phyloP scores from a whole-genome alignment of 2,888 invertebrate genomes.

The Apocheima hispidaria region DNA sequence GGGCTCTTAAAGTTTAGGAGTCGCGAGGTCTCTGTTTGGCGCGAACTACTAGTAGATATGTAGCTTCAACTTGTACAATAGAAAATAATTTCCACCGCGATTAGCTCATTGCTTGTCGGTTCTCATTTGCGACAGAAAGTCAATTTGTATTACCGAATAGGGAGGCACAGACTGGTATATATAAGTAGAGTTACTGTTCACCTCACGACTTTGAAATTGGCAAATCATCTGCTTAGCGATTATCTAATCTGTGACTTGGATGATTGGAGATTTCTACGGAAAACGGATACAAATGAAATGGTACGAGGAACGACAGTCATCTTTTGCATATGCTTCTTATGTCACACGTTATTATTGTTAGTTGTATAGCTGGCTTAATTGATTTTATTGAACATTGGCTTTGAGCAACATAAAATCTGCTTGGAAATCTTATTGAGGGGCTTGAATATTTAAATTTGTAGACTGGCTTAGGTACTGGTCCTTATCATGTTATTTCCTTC shows the following conservation, averaged over 20 bases:
- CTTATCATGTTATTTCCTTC: no score
- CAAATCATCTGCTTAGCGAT: constrained; percentile 26
- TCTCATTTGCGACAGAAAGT: constrained; percentile 7
- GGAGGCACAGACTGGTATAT: constrained; percentile 25
- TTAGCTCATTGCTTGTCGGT: neutral
- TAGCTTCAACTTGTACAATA: no score
- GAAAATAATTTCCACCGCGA: no score
- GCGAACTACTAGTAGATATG: no score
- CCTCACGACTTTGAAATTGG: constrained; percentile 27
- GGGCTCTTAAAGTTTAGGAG: no score
- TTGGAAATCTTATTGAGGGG: neutral
- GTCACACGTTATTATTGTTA: neutral
- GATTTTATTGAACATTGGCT: neutral
- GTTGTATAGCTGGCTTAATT: neutral
- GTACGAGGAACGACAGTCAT: neutral
- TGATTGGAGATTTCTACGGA: constrained; percentile 39
- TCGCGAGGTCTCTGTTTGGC: no score
- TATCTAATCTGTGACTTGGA: constrained; percentile 27
- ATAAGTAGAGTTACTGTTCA: constrained; percentile 19
- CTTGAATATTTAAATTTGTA: no score
- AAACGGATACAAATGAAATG: constrained; percentile 19
- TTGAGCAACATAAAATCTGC: neutral
- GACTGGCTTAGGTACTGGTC: no score
- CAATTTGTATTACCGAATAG: constrained; percentile 21
- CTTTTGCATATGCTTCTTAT: neutral